Evolutionary conservation across 2,888 invertebrate species (phyloP).

Genomic region (Gastrophysa polygoni): DNA sequence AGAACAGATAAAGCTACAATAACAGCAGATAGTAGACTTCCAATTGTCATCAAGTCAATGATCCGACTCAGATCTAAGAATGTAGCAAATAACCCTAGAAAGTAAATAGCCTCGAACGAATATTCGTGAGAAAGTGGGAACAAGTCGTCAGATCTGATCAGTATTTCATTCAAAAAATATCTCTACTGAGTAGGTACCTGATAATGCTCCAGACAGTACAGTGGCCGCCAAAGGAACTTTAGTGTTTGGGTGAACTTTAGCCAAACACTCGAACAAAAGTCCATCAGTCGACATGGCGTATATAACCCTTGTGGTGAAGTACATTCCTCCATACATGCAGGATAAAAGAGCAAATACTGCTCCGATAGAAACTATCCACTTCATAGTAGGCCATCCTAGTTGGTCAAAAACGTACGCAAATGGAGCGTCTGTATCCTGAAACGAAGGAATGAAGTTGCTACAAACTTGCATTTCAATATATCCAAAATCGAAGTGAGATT

Average conservation of each 20-base stretch:
- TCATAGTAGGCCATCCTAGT: slow-evolving; percentile 76
- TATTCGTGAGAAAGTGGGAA: too few species aligned
- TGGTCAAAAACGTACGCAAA: slow-evolving; percentile 74
- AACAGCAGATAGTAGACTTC: slow-evolving; percentile 20
- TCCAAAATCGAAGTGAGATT: too few species aligned
- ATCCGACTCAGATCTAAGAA: slow-evolving; percentile 81
- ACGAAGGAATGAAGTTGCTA: too few species aligned
- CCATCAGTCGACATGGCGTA: slow-evolving; percentile 90
- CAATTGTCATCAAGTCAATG: slow-evolving; percentile 26
- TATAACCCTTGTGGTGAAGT: slow-evolving; percentile 78
- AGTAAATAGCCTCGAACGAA: too few species aligned
- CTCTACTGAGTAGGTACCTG: slow-evolving; percentile 63
- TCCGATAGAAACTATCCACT: slow-evolving; percentile 80
- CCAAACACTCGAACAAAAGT: slow-evolving; percentile 73
- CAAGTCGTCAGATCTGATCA: too few species aligned
- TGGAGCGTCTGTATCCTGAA: slow-evolving; percentile 61
- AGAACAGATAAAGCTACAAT: slow-evolving; percentile 18
- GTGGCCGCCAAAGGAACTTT: slow-evolving; percentile 79
- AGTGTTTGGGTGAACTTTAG: slow-evolving; percentile 70
- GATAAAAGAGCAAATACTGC: slow-evolving; percentile 81
- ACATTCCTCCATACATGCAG: slow-evolving; percentile 81
- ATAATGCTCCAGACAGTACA: slow-evolving; percentile 69
- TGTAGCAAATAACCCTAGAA: slow-evolving; percentile 76
- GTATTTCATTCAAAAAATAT: too few species aligned
- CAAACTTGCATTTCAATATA: too few species aligned